Evolutionary conservation across 2,113 vertebrate species (phyloP).

Genomic region (Eublepharis macularius): DNA sequence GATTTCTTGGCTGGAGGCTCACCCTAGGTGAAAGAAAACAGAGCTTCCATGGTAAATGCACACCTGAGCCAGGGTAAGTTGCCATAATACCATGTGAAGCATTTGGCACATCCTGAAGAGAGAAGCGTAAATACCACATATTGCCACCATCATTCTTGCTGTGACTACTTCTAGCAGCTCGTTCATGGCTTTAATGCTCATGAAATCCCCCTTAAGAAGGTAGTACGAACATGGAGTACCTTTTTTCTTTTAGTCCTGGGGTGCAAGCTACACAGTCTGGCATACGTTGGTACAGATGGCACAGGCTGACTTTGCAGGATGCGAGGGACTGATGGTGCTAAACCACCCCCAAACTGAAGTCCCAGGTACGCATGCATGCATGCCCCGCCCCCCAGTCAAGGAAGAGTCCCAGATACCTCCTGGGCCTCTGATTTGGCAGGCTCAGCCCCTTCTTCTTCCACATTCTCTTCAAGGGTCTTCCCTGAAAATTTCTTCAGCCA

Average conservation of each 20-base stretch:
- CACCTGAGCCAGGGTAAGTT: too few relatives aligned
- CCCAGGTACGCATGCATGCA: neutral
- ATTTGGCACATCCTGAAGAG: neutral
- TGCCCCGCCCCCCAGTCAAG: neutral
- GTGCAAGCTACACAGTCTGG: too few relatives aligned
- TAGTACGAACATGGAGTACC: neutral
- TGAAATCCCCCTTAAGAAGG: neutral
- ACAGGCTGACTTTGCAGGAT: neutral
- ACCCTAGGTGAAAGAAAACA: conserved; percentile 68
- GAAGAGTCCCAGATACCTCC: conserved; percentile 72
- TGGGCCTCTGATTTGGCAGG: conserved; percentile 73
- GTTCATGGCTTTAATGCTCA: neutral
- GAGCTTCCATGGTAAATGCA: neutral
- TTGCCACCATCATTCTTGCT: neutral
- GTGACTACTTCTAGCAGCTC: neutral
- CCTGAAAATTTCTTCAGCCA: conserved; percentile 98
- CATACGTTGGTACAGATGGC: neutral
- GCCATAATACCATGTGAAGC: neutral
- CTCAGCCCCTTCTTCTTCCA: conserved; percentile 78
- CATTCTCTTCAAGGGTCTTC: conserved; percentile 90
- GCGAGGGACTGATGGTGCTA: neutral
- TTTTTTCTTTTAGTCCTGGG: too few relatives aligned
- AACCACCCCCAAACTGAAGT: neutral
- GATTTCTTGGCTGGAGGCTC: conserved; percentile 90
- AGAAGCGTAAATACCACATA: neutral